Evolutionary conservation across 2,888 invertebrate species (phyloP), one percentile per base, ranked within the genome.

Genomic region (Apamea sordens): DNA sequence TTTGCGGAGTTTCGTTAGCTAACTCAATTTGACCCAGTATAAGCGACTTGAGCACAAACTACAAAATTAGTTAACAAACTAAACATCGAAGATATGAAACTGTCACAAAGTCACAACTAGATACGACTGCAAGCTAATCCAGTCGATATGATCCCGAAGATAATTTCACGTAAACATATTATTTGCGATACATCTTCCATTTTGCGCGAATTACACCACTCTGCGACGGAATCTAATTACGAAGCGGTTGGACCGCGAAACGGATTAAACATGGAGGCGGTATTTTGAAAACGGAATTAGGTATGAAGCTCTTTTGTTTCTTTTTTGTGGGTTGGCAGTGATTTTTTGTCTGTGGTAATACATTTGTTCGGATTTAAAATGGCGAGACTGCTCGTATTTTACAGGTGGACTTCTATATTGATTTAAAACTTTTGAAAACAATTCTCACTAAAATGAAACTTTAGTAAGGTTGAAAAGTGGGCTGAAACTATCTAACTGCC

Each of bases 191-290:
- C 93, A 92, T 93, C 94, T 93, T 93, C 93, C 94, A 94, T 95
- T 96, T 96, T 95, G 94, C 93, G 94, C 91, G 94, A 95, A 95
- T 96, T 95, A 96, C 95, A 95, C 95, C 95, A 95, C 96, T 95
- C 95, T 92, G 89, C 92, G 90, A 84, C 80, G 86, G 92, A 95
- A 96, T 96, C 94, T 96, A 95, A 96, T 96, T 96, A 96, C 92
- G 89, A 78, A 67, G 88, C 84, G 90, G 90, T 88, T 88, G 76
- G 77, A 91, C 91, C 90, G 84, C 73, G 79, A 72, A 82, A 80
- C 80, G 79, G 53, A 41, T 79, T 83, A 79, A 83, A 44, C 71
- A 80, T 91, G 92, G 94, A 93, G 88, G 84, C 69, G 94, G 90
- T 82, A 91, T 83, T 75, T 80, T 73, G 67, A 71, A 77, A 79